A percentile compares a stretch with the other conserved stretches of the same genome.
These are phyloP conservation scores for Gryllus longicercus DNA, from an alignment of 2,888 invertebrate genomes.

Conservation along the genomic window DNA sequence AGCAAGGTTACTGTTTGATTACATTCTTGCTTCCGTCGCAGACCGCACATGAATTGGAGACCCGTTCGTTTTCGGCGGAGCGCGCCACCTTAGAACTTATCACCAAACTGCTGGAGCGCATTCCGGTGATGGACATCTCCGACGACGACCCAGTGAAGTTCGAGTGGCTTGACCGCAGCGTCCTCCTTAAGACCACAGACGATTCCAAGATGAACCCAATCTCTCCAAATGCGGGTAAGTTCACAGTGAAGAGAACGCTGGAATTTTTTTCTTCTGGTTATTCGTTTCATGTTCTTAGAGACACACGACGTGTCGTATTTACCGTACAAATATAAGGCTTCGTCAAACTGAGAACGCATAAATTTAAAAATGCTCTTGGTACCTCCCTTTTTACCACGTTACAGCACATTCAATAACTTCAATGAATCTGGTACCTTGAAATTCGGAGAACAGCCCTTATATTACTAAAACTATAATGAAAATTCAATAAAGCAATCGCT, in stretches of 20 bases:
- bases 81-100: constrained; percentile 73
- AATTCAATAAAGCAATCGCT: too few species aligned
- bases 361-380: too few species aligned
- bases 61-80: constrained; percentile 65
- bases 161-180: constrained; percentile 62
- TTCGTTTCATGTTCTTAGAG: background rate
- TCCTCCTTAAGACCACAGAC: constrained; percentile 59
- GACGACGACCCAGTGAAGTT: constrained; percentile 51
- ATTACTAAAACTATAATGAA: too few species aligned
- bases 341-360: too few species aligned
- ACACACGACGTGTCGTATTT: too few species aligned
- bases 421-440: too few species aligned
- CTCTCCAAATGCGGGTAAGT: constrained; percentile 25
- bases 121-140: constrained; percentile 47
- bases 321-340: too few species aligned
- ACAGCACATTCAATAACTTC: too few species aligned
- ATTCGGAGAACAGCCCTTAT: too few species aligned
- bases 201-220: constrained; percentile 48
- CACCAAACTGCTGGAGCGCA: constrained; percentile 64
- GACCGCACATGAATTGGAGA: constrained; percentile 52
- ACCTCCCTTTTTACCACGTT: too few species aligned
- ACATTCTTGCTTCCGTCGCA: constrained; percentile 38
- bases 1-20: too few species aligned
- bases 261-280: background rate
- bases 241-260: background rate